Base-by-base conservation (phyloP, 2,113 vertebrate genomes). In the Xiphorhynchus elegans region DNA sequence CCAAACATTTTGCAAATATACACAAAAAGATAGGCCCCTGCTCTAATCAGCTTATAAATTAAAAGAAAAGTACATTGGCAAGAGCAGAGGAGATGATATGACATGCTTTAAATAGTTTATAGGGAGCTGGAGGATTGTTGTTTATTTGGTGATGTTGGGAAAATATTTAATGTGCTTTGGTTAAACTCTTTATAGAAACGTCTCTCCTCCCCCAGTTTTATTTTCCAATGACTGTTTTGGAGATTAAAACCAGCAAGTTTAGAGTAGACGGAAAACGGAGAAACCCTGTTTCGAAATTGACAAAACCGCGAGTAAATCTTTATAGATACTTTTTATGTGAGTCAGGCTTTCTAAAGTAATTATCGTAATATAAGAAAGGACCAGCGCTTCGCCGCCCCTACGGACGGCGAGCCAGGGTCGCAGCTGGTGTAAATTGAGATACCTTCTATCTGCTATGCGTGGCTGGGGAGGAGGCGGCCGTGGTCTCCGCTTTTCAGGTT, bases 101-200 rank as follows among this genome's bases (percentile, higher is more conserved):
- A 84, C 95, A 70, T 88, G 88, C 93, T 94, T 96, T 97, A 96
- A 96, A 96, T 96, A 96, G 95, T 96, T 97, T 97, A 95, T 94
- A 89, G 96, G 95, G 96, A 96, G 90, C 93, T 94, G 66, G 96
- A 96, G 96, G 81, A 95, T 96, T 95, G 93, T 72, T 96, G 95
- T 96, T 96, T 97, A 96, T 97, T 96, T 96, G 95, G 96, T 93
- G 95, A 96, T 94, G 96, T 96, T 97, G 96, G 96, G 96, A 96
- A 96, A 96, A 97, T 97, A 96, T 92, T 96, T 96, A 92, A 83
- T 95, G 87, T 95, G 94, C 84, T 93, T 96, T 92, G 87, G 86
- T 94, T 83, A 92, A 92, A 92, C 92, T 91, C 95, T 93, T 94
- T 92, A 95, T 95, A 88, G 96, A 93, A 89, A 92, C 84, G 70